Conservation (phyloP, 2,113 vertebrate genomes). For the Equus przewalskii region DNA sequence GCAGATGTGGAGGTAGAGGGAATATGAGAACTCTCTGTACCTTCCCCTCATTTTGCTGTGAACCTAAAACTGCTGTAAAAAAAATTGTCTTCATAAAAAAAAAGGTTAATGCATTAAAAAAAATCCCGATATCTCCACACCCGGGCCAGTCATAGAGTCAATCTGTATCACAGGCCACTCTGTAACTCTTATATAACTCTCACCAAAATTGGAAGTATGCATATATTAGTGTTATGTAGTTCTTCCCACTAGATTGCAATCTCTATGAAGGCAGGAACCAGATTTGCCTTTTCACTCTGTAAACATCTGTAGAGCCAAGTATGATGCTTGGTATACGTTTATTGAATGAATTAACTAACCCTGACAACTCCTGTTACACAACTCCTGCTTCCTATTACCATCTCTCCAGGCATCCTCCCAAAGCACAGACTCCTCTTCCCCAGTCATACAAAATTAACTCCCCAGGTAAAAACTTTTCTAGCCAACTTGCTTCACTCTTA, state of each 20-base stretch:
- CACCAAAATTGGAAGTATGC: neutral
- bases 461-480: neutral
- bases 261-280: neutral
- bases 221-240: neutral
- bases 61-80: neutral
- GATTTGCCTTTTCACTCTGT: neutral
- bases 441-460: neutral
- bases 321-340: neutral
- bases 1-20: neutral
- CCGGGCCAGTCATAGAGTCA: neutral
- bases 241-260: neutral
- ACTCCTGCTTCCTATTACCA: neutral
- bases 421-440: neutral
- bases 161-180: neutral
- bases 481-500: neutral
- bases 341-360: neutral
- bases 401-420: neutral
- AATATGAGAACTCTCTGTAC: neutral
- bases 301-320: neutral
- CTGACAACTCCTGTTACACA: neutral
- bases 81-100: neutral
- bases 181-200: neutral
- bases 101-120: neutral
- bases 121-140: neutral
- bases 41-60: neutral